A percentile compares a stretch with the other conserved stretches of the same genome.
Conservation (phyloP, 1,140 invertebrate species). For the Maniola jurtina region DNA sequence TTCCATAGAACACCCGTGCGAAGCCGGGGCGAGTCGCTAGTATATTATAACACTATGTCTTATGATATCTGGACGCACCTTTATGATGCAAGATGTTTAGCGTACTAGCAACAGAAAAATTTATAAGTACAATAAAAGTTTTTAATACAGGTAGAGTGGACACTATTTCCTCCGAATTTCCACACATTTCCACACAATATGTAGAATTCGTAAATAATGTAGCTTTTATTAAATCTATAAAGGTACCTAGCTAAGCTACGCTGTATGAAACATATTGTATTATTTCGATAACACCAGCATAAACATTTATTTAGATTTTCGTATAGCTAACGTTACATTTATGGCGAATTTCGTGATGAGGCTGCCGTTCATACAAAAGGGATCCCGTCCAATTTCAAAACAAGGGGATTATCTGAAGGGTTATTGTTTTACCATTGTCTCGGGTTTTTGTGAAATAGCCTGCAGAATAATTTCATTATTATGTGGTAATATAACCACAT, state of each 20-base stretch:
- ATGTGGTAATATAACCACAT: too few species aligned
- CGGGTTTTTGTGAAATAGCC: background rate
- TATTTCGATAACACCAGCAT: background rate
- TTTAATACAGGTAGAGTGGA: too few species aligned
- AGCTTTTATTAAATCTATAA: background rate
- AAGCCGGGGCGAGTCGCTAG: too few species aligned
- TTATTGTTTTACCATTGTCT: background rate
- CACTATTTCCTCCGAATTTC: too few species aligned
- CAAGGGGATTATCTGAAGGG: background rate
- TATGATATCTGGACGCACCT: too few species aligned
- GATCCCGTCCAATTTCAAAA: background rate
- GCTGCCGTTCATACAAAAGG: background rate
- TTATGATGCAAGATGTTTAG: too few species aligned
- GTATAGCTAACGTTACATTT: background rate
- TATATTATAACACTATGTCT: too few species aligned
- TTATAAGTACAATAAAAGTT: too few species aligned
- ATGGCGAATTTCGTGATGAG: background rate
- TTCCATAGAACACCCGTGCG: too few species aligned
- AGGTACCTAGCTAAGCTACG: too few species aligned
- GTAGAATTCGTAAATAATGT: background rate
- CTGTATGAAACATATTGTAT: too few species aligned
- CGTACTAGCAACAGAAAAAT: too few species aligned
- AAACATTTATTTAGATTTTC: background rate
- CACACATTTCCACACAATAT: background rate
- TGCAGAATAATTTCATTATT: background rate